These are phyloP conservation scores for Oreochromis mossambicus DNA, from an alignment of 2,797 vertebrate genomes.

Conservation along the genomic window DNA sequence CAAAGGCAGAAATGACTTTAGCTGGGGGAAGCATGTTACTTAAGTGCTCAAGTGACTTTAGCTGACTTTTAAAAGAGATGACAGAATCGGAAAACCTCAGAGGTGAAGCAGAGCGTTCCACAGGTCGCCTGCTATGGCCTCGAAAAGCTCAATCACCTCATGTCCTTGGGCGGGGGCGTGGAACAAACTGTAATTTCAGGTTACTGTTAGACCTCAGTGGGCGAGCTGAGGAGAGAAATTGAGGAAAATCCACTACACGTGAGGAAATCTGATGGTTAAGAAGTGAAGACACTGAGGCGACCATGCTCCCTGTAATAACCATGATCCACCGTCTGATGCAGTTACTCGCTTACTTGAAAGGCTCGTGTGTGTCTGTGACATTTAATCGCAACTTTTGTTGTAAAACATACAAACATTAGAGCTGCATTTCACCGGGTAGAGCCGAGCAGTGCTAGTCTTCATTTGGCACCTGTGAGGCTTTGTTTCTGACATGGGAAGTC, in stretches of 20 bases:
- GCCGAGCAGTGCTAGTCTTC: background rate
- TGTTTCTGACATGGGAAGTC: constrained; percentile 2
- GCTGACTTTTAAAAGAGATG: background rate
- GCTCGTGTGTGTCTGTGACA: no score
- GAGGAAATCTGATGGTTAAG: background rate
- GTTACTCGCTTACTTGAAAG: background rate
- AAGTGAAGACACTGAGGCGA: background rate
- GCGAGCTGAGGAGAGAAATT: background rate
- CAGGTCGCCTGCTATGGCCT: background rate
- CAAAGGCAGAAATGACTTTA: background rate
- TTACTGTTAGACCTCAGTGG: background rate
- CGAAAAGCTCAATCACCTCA: background rate
- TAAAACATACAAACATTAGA: background rate
- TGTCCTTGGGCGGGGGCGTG: background rate
- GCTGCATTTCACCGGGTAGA: background rate
- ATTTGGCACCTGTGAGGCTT: background rate
- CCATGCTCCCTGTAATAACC: no score
- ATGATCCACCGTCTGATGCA: background rate
- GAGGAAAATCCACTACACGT: background rate
- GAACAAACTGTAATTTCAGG: background rate
- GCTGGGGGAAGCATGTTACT: background rate
- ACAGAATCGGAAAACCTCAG: background rate
- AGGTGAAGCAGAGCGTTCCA: background rate
- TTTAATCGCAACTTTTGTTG: background rate
- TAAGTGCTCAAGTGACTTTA: background rate